phyloP scores from a whole-genome alignment of 2,113 vertebrate genomes.

The Dinomys branickii region DNA sequence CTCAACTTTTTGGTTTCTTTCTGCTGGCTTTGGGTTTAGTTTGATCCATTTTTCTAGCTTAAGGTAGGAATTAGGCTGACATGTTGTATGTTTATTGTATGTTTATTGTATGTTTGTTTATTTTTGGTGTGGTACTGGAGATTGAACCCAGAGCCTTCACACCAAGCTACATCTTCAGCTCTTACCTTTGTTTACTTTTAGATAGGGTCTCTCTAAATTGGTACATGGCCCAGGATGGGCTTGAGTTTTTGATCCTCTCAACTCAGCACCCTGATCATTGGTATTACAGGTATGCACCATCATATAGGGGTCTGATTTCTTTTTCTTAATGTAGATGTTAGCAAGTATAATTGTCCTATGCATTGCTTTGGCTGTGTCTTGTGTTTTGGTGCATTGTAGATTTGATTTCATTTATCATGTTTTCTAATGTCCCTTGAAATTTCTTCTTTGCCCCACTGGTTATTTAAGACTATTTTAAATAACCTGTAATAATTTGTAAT shows the following conservation, averaged over 20 bases:
- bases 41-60: background rate
- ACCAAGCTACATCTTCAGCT: background rate
- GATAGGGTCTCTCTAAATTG: background rate
- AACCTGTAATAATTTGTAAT: no score
- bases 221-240: background rate
- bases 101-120: background rate
- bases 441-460: background rate
- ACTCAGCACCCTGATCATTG: background rate
- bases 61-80: background rate
- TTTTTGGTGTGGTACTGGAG: background rate
- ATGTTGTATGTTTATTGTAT: no score
- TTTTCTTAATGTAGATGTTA: background rate
- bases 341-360: background rate
- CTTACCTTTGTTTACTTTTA: background rate
- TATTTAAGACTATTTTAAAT: background rate
- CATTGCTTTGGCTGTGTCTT: background rate
- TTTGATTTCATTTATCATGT: background rate
- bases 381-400: background rate
- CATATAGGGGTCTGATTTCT: background rate
- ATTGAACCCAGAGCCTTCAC: background rate
- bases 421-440: background rate
- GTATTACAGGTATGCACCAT: background rate
- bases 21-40: background rate
- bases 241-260: background rate
- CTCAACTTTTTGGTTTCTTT: background rate